Evolutionary conservation across 2,113 vertebrate species (phyloP).

Genomic region (Misgurnus mizolepis): DNA sequence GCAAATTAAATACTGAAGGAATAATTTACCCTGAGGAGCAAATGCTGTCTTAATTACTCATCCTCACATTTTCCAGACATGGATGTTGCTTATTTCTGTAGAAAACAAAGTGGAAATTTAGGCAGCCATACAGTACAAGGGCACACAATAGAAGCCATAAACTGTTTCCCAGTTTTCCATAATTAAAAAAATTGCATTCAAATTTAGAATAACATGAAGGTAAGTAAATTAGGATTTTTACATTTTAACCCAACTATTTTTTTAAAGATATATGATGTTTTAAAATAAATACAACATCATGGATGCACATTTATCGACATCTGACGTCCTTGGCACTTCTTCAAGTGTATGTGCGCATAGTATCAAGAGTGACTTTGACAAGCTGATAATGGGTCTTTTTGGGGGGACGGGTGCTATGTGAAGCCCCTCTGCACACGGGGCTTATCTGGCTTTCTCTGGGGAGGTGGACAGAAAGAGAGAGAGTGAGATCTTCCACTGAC

Average conservation of each 20-base stretch:
- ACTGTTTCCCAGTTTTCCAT: too few relatives aligned
- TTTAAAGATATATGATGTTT: not conserved
- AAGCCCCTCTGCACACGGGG: conserved; percentile 56
- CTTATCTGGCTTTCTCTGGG: conserved; percentile 60
- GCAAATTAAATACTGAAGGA: too few relatives aligned
- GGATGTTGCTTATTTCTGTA: too few relatives aligned
- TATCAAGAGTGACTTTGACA: conserved; percentile 69
- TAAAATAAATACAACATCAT: not conserved
- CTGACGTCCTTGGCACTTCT: conserved; percentile 39
- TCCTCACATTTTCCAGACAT: too few relatives aligned
- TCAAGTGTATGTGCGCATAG: conserved; percentile 9
- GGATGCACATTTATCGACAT: conserved; percentile 28
- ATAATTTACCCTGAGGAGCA: too few relatives aligned
- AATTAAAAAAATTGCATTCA: too few relatives aligned
- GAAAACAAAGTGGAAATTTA: too few relatives aligned
- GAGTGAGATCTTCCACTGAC: conserved; percentile 48
- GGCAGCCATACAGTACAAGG: too few relatives aligned
- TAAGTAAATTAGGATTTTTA: not conserved
- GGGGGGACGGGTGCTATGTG: conserved; percentile 49
- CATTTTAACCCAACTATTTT: too few relatives aligned
- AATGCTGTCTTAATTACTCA: too few relatives aligned
- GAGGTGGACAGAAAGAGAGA: conserved; percentile 44
- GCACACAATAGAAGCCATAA: too few relatives aligned
- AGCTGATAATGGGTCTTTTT: conserved; percentile 72
- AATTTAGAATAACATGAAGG: too few relatives aligned